Evolutionary conservation across 2,797 vertebrate species (phyloP).

Genomic region (Pelochelys cantorii): DNA sequence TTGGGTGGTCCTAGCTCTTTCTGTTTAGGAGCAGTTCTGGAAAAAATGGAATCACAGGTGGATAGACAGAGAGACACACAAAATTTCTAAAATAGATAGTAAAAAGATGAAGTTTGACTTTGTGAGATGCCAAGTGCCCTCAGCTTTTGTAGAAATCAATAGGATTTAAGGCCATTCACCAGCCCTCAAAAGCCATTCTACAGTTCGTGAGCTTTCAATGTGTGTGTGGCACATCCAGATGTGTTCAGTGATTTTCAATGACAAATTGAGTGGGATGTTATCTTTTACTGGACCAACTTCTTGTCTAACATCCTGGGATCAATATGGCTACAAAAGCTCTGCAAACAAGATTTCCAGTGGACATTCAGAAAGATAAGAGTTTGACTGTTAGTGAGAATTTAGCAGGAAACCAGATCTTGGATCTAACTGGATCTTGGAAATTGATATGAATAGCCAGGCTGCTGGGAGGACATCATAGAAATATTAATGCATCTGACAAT

Average conservation of each 20-base stretch:
- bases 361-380: background rate
- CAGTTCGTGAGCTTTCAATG: background rate
- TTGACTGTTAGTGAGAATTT: background rate
- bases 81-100: no score
- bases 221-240: background rate
- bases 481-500: constrained; percentile 13
- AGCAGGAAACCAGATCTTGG: background rate
- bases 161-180: background rate
- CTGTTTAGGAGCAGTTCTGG: no score
- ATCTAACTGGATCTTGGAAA: background rate
- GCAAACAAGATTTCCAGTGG: background rate
- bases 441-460: background rate
- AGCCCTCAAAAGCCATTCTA: background rate
- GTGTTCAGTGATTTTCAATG: background rate
- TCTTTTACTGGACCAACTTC: background rate
- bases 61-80: no score
- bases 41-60: no score
- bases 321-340: background rate
- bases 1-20: no score
- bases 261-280: background rate
- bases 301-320: background rate
- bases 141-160: background rate
- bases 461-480: constrained; percentile 3
- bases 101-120: background rate
- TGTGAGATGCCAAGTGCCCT: background rate